phyloP scores from a whole-genome alignment of 1,140 invertebrate species.

The Ips nitidus region DNA sequence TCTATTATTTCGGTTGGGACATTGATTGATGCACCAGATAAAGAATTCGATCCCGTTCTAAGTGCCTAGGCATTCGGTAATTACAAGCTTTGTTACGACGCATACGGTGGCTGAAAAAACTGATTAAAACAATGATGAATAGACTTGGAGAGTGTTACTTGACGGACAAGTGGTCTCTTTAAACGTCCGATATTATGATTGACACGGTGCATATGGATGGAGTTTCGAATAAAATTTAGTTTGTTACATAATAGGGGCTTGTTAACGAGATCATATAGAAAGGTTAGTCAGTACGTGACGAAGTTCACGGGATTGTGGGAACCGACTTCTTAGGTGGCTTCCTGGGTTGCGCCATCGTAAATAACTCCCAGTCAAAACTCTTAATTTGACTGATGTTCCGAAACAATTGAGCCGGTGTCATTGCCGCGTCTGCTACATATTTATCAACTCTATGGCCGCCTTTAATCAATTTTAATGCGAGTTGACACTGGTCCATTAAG shows the following conservation, averaged over 20 bases:
- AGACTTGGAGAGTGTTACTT: neutral
- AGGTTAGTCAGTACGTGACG: neutral
- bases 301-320: neutral
- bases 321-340: neutral
- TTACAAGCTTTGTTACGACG: conserved; percentile 3
- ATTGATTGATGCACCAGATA: conserved; percentile 5
- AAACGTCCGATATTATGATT: neutral
- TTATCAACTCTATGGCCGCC: neutral
- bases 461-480: conserved; percentile 12
- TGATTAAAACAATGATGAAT: conserved; percentile 1
- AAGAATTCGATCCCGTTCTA: conserved; percentile 6
- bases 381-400: neutral
- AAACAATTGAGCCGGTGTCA: conserved; percentile 4
- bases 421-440: conserved; percentile 1
- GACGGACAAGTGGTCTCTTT: neutral
- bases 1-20: conserved; percentile 1
- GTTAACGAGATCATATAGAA: neutral
- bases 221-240: neutral
- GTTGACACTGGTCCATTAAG: conserved; percentile 10
- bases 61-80: neutral
- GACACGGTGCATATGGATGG: neutral
- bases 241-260: neutral
- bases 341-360: neutral
- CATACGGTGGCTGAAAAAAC: conserved; percentile 3
- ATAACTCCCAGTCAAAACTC: neutral